Evolutionary conservation across 1,140 invertebrate genomes (phyloP), one percentile per base, ranked within the genome.

Genomic region (Oreohelix idahoensis): DNA sequence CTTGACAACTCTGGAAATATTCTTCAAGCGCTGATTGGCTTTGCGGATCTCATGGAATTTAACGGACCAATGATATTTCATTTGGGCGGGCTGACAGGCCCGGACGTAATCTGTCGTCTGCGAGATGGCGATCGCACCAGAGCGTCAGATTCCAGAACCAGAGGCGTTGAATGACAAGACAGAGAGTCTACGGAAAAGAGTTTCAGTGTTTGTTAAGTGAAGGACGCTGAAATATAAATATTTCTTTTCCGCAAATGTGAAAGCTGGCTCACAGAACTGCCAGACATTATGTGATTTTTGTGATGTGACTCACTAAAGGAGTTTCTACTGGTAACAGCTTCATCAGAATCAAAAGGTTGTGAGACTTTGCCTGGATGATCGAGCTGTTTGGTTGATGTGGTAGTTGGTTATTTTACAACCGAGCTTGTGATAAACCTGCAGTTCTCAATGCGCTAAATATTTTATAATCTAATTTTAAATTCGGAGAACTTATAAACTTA

Each of bases 11-110:
- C 5, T 10, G 36, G 71, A 39, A 49, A 10, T 11, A 23, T n/a
- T 74, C 23, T 8, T 8, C 11, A 42, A 13, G 35, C 36, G 1
- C 2, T n/a, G 38, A 74, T 42, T 74, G 71, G 71, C 38, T 74
- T 1, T 4, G 4, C 29, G 0, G 8, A 4, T 15, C 17, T 32
- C 5, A 13, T 10, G 71, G 20, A 74, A 74, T 39, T 39, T 42
- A 74, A 74, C 36, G 71, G 71, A 42, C 71, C 71, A 74, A 74
- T 74, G 71, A 74, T n/a, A 74, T 74, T 74, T 11, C 36, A n/a
- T 74, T 17, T 39, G 15, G 71, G 38, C 15, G 71, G 38, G 38
- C 42, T 39, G 71, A 74, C 38, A 74, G 38, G 0, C 38, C 5
- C 38, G 71, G 71, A 39, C 5, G 71, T 1, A n/a, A 74, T 38